A percentile compares a stretch with the other conserved stretches of the same genome.
phyloP scores from a whole-genome alignment of 2,113 vertebrate genomes.

The Perca flavescens region DNA sequence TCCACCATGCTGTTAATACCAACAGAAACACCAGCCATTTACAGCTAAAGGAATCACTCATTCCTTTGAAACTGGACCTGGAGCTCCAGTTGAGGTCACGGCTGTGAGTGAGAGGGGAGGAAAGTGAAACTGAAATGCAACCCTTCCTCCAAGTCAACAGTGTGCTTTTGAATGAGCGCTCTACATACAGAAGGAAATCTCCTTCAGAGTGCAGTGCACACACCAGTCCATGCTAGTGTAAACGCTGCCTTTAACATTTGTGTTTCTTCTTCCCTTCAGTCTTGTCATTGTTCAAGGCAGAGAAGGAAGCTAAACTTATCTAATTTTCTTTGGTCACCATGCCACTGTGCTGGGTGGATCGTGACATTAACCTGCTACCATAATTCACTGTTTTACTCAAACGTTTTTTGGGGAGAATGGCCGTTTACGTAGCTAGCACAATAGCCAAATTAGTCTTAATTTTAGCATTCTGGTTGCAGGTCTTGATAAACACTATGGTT shows the following conservation, averaged over 20 bases:
- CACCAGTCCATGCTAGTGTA: neutral
- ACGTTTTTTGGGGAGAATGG: neutral
- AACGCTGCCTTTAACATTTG: constrained; percentile 2
- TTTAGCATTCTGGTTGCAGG: constrained; percentile 9
- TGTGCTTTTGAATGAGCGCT: constrained; percentile 41
- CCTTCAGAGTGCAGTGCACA: constrained; percentile 26
- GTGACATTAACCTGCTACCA: neutral
- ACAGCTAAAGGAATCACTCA: neutral
- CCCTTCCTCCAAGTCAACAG: constrained; percentile 47
- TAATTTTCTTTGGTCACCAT: neutral
- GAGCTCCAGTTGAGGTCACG: constrained; percentile 32
- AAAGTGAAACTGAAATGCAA: constrained; percentile 55
- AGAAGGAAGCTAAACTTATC: neutral
- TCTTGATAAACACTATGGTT: neutral
- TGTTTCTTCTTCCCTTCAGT: constrained; percentile 31
- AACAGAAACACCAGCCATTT: neutral
- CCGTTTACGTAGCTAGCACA: neutral
- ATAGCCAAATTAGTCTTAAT: neutral
- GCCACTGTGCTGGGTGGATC: neutral
- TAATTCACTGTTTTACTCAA: neutral
- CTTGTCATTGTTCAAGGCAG: neutral
- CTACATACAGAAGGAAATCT: constrained; percentile 13
- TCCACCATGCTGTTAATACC: neutral
- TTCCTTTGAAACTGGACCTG: constrained; percentile 19
- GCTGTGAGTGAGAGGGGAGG: constrained; percentile 28